Evolutionary conservation across 2,113 vertebrate species (phyloP), one percentile per base, ranked within the genome.

Genomic region (Coreoperca whiteheadi): DNA sequence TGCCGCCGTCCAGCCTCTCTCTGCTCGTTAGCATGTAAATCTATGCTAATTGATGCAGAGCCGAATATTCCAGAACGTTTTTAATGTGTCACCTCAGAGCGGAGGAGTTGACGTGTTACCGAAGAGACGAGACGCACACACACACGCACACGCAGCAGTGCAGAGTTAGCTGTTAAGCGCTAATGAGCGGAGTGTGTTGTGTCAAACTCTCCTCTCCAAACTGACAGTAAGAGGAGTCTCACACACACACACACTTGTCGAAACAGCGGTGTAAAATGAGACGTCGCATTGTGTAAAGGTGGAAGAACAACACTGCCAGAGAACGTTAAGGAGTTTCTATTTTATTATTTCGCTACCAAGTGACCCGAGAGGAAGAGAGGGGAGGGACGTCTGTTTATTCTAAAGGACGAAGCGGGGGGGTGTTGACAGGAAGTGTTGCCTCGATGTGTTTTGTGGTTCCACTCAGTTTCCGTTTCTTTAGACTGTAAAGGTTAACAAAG

Each of bases 81-180:
- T 87, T 71, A 87, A 90, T 88, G 92, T 90, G 92, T 91, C 92
- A 91, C 92, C 87, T 93, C 82, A 32, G 65, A 81, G 50, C 66
- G 84, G 82, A 85, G 74, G 87, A 90, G 91, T 39, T 73, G 83
- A 88, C 68, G 89, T 90, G 88, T 88, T 93, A 92, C 92, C 92
- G 91, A 93, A 86, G 80, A 91, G 72, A 81, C 68, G 0, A 46
- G 56, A 74, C 71, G 60, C n/a, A n/a, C 56, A 61, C 54, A 60
- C 39, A 74, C 72, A 48, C 72, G 18, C 57, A 25, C 41, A 74
- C 30, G 14, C 30, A 30, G 69, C 71, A n/a, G 59, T 30, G 69
- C 60, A 77, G 32, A 63, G 56, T 54, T 57, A 68, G 76, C 61
- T 67, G 77, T 4, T 56, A 74, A 48, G 50, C 2, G 51, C 83